Conservation (phyloP, 2,113 vertebrate genomes). For the Excalfactoria chinensis region DNA sequence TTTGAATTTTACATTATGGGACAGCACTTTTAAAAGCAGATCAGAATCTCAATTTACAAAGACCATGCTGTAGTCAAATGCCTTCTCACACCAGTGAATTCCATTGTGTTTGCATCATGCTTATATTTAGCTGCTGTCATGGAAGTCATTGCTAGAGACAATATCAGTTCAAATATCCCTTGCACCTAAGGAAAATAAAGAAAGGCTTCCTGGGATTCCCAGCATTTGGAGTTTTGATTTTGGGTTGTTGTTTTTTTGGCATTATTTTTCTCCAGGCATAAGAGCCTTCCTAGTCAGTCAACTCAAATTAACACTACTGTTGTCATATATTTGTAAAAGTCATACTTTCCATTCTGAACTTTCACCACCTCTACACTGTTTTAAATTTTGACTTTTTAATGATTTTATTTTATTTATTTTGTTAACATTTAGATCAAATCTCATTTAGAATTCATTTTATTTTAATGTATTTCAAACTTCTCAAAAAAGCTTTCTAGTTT, state of each 20-base stretch:
- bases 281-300: background rate
- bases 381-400: background rate
- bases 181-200: background rate
- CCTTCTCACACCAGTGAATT: background rate
- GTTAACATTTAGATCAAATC: background rate
- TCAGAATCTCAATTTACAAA: background rate
- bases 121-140: constrained; percentile 38
- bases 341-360: background rate
- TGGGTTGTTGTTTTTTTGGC: background rate
- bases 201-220: background rate
- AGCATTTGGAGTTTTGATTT: background rate
- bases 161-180: background rate
- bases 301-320: background rate
- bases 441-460: background rate
- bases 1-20: constrained; percentile 12
- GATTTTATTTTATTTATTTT: background rate
- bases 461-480: constrained; percentile 28
- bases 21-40: background rate
- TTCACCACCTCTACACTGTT: background rate
- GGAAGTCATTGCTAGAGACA: constrained; percentile 26
- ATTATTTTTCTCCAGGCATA: background rate
- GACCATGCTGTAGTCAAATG: background rate
- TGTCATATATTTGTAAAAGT: background rate
- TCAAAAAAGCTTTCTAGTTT: constrained; percentile 39
- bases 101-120: background rate